Conservation (phyloP, 1,140 invertebrate species). For the Drosophila navojoa region DNA sequence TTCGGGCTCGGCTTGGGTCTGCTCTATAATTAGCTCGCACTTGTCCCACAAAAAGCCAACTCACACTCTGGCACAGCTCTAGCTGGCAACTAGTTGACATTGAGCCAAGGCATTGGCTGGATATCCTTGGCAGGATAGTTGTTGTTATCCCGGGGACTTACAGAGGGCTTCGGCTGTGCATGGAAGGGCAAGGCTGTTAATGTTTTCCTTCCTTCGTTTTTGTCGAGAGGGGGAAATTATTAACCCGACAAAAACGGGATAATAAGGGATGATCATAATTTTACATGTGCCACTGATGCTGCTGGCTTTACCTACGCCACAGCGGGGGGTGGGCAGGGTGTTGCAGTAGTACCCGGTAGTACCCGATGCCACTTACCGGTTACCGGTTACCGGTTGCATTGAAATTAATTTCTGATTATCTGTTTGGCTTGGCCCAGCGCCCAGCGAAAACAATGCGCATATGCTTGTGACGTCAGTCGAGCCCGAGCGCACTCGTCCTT, state of each 20-base stretch:
- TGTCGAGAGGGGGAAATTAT: constrained; percentile 57
- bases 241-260: constrained; percentile 80
- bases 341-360: neutral
- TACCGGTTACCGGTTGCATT: constrained; percentile 60
- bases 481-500: constrained; percentile 64
- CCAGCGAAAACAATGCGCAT: constrained; percentile 58
- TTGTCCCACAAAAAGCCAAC: constrained; percentile 47
- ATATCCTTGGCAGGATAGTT: constrained; percentile 44
- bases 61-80: constrained; percentile 14
- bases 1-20: constrained; percentile 16
- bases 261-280: constrained; percentile 83
- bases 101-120: constrained; percentile 35
- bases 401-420: constrained; percentile 84
- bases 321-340: constrained; percentile 35
- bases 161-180: constrained; percentile 13
- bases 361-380: constrained; percentile 9
- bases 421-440: constrained; percentile 62
- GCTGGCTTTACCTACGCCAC: constrained; percentile 45
- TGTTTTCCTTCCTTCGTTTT: constrained; percentile 26
- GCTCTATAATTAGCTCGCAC: constrained; percentile 74
- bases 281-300: constrained; percentile 61
- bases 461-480: constrained; percentile 66
- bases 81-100: constrained; percentile 48
- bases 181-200: constrained; percentile 42
- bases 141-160: constrained; percentile 31